Base-by-base conservation (phyloP, 2,888 invertebrate genomes). In the Ennomos fuscantarius region DNA sequence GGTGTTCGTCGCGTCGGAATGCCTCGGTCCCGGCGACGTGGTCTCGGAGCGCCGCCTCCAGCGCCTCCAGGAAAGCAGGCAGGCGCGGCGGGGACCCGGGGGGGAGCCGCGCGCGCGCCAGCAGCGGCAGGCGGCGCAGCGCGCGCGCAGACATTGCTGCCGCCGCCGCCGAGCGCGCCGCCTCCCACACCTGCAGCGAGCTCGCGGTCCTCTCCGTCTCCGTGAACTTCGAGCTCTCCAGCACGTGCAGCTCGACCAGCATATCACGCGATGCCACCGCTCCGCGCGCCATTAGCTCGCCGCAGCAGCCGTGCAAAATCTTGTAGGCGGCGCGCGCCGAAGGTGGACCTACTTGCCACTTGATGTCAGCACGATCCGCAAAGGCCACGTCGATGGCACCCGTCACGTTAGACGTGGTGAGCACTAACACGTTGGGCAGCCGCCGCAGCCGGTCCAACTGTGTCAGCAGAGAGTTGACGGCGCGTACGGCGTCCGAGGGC, bases 331-430 rank as follows among this genome's bases (percentile, higher is more conserved):
- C 98, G 60, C 93, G 84, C 41, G 93, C 87, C 10, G 95, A 94
- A 0, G 99, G 99, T 51, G 95, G 93, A 0, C 97, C 98, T 66
- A 99, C 96, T 76, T 94, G 96, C 72, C 97, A 96, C 81, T 97
- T 97, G 55, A 99, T 95, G 85, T 99, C 99, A 5, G 98, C 98
- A 62, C 99, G 94, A 89, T 99, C 99, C 8, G 99, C 94, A 87
- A 99, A 99, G 0, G 99, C 99, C 40, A 96, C 84, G 89, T 99
- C 99, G 69, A 99, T 97, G 11, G 97, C 96, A 56, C 96, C 95
- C 0, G 98, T 97, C 72, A 99, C 94, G 90, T 99, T 99, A 2
- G 99, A 99, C 1, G 99, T 99, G 9, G 99, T 97, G 51, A 99
- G 89, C 64, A 99, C 96, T 34, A 99, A 92, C 31, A 98, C 98